Base-by-base conservation (phyloP, 1,140 invertebrate genomes). In the Neodiprion fabricii region DNA sequence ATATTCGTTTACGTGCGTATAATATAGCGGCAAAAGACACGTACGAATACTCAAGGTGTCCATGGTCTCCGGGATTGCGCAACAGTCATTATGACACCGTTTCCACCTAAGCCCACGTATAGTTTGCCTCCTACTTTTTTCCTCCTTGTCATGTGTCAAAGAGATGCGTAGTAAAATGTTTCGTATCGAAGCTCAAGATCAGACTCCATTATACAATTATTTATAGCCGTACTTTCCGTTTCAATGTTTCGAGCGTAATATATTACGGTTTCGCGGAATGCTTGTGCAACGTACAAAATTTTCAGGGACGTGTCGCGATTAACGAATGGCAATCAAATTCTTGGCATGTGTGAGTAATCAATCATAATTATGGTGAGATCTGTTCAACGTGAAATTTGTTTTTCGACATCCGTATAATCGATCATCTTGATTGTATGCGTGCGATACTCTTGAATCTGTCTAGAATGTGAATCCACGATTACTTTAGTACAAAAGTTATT, bases 41-140 rank as follows among this genome's bases (percentile, higher is more conserved):
- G n/a, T 17, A 61, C 9, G 53, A 9, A 61, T 61, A 61, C 53
- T 17, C 11, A 61, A 61, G 53, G 53, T 61, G 53, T 61, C 53
- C 53, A 61, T 61, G 28, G 28, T 40, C 28, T 40, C n/a, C 9
- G 11, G 53, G 4, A 17, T 61, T 61, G 53, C 53, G 53, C n/a
- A 61, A 61, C 53, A 17, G n/a, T 61, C 53, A 61, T 61, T 61
- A 61, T 61, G 53, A 61, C 53, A 61, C 9, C 53, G 53, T 61
- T 61, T 12, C 53, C 53, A 61, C 53, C 9, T 61, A 40, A 5
- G 53, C 53, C 53, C 7, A 61, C n/a, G 53, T 17, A 40, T 40
- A 14, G 53, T 14, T 17, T 61, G 53, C 11, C 53, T 61, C 5
- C 53, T 40, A 40, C 28, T 61, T 61, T 61, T 53, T 10, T 61